A percentile compares a stretch with the other conserved stretches of the same genome.
phyloP scores from a whole-genome alignment of 2,888 invertebrate genomes.

The Ormyrus pomaceus region DNA sequence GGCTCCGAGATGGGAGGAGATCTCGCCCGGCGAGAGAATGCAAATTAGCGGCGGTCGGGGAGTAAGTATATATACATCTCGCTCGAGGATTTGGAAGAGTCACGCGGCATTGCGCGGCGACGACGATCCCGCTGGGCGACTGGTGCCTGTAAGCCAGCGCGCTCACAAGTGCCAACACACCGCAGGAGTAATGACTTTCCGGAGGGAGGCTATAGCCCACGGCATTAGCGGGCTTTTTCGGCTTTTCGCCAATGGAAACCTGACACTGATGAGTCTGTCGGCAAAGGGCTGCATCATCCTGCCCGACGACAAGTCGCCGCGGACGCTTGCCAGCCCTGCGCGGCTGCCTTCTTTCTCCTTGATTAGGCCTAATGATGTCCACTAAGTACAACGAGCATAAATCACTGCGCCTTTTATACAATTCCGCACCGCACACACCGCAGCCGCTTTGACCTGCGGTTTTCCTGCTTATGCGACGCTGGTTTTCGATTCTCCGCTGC shows the following conservation, averaged over 20 bases:
- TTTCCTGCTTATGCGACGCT: neutral
- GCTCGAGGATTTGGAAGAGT: constrained; percentile 46
- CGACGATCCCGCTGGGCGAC: neutral
- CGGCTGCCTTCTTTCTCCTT: constrained; percentile 4
- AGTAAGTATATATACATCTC: constrained; percentile 23
- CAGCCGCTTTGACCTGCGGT: too few relatives aligned
- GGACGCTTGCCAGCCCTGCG: neutral
- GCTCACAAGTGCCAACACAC: constrained; percentile 18
- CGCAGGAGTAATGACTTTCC: constrained; percentile 20
- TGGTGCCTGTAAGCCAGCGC: constrained; percentile 11
- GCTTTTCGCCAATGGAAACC: constrained; percentile 35
- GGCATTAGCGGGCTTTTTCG: constrained; percentile 2
- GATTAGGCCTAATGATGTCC: constrained; percentile 49
- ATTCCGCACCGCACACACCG: neutral
- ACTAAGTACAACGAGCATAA: constrained; percentile 33
- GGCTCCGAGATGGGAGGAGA: constrained; percentile 9
- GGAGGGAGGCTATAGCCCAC: neutral
- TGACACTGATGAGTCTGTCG: constrained; percentile 41
- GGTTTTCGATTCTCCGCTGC: neutral
- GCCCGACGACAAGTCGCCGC: constrained; percentile 30
- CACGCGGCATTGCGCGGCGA: constrained; percentile 26
- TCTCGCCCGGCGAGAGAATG: constrained; percentile 46
- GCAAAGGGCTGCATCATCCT: constrained; percentile 39
- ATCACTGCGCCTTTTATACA: constrained; percentile 9
- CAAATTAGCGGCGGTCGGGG: constrained; percentile 59